Percentiles rank a stretch among this genome's conserved stretches.
Evolutionary conservation across 2,888 invertebrate genomes (phyloP).

Genomic region (Leptinotarsa peninsularis): DNA sequence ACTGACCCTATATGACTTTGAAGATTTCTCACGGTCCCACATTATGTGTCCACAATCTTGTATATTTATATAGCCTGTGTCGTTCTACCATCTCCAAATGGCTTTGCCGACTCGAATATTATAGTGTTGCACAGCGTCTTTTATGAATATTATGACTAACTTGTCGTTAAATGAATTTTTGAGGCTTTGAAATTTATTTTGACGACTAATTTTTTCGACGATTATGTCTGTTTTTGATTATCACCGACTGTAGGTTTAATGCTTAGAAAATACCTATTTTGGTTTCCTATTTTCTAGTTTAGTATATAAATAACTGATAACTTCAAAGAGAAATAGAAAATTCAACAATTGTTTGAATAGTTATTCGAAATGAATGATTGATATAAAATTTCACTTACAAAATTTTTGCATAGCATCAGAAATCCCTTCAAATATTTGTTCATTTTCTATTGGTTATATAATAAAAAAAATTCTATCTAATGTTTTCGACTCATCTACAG

Average conservation of each 20-base stretch:
- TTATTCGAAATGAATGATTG: too few relatives aligned
- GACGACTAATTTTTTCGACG: conserved; percentile 16
- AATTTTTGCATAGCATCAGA: too few relatives aligned
- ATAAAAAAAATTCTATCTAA: too few relatives aligned
- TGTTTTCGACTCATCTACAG: too few relatives aligned
- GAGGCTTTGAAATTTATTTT: not conserved
- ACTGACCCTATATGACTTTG: conserved; percentile 40
- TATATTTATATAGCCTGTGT: conserved; percentile 59
- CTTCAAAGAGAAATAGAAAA: too few relatives aligned
- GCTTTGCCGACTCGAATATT: conserved; percentile 53
- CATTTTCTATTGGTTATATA: too few relatives aligned
- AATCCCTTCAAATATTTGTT: too few relatives aligned
- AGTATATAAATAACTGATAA: too few relatives aligned
- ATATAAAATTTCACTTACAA: too few relatives aligned
- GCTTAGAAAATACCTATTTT: too few relatives aligned
- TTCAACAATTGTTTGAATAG: too few relatives aligned
- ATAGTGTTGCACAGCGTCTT: conserved; percentile 36
- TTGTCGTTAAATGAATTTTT: conserved; percentile 33
- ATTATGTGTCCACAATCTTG: conserved; percentile 62
- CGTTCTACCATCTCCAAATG: conserved; percentile 55
- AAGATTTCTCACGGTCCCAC: conserved; percentile 64
- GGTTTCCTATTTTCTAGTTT: too few relatives aligned
- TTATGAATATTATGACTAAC: conserved; percentile 35
- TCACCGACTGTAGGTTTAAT: not conserved
- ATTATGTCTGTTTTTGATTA: not conserved